A percentile compares a stretch with the other conserved stretches of the same genome.
Conservation (phyloP, 2,797 vertebrate species). For the Artibeus jamaicensis region DNA sequence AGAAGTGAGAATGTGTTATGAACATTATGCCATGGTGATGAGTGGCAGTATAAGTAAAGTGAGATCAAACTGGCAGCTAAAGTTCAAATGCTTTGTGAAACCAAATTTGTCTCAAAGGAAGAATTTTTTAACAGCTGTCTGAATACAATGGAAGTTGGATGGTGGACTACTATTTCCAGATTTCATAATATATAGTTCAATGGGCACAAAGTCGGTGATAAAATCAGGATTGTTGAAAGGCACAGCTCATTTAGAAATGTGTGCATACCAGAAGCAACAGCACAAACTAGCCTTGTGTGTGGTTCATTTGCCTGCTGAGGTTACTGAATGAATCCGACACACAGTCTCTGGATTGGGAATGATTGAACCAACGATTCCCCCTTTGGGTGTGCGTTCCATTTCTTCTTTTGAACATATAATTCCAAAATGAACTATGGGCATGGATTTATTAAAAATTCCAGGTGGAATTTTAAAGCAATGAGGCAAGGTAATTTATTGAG, state of each 20-base stretch:
- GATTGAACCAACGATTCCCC: neutral
- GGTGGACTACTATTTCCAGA: neutral
- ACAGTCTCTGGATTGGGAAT: neutral
- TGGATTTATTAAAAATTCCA: constrained; percentile 36
- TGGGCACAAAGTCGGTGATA: constrained; percentile 39
- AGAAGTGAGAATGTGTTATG: neutral
- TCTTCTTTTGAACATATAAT: neutral
- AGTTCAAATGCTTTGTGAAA: constrained; percentile 45
- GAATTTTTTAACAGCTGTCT: constrained; percentile 37
- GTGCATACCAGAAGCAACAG: neutral
- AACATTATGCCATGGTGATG: neutral
- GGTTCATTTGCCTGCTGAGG: neutral
- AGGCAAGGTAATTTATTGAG: constrained; percentile 21
- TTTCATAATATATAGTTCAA: constrained; percentile 13
- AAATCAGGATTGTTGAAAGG: constrained; percentile 58
- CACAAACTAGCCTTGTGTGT: neutral
- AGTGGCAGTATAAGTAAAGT: constrained; percentile 26
- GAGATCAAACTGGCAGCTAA: constrained; percentile 33
- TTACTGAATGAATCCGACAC: constrained; percentile 47
- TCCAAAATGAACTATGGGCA: constrained; percentile 1
- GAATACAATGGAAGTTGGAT: constrained; percentile 11
- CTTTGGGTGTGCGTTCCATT: neutral
- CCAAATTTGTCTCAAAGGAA: constrained; percentile 45
- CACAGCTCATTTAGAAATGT: constrained; percentile 51
- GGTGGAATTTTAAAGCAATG: constrained; percentile 45